Evolutionary conservation across 2,797 vertebrate genomes (phyloP).

Genomic region (Rousettus madagascariensis): DNA sequence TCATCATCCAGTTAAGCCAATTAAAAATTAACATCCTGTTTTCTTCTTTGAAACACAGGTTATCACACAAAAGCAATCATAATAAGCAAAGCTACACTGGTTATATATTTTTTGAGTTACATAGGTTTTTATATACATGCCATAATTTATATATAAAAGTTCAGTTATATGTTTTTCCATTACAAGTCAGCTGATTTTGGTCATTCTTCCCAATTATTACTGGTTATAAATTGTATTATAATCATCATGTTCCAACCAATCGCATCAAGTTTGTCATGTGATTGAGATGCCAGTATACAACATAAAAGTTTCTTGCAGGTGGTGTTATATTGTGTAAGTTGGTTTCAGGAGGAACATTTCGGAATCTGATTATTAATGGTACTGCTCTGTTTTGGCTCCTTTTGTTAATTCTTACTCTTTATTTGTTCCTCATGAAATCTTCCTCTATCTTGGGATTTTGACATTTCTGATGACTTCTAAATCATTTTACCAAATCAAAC

Average conservation of each 20-base stretch:
- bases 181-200: not conserved
- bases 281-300: not conserved
- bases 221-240: not conserved
- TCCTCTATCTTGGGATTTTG: not conserved
- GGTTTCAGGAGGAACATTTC: not conserved
- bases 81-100: not conserved
- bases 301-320: not conserved
- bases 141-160: not conserved
- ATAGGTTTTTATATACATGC: not conserved
- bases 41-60: not conserved
- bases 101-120: not conserved
- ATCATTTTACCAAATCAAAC: not conserved
- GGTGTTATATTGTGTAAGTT: not conserved
- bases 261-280: not conserved
- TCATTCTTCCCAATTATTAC: not conserved
- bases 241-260: constrained; percentile 5
- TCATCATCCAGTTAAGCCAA: not conserved
- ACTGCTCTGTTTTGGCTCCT: not conserved
- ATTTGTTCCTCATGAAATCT: not conserved
- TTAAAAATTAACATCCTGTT: constrained; percentile 26
- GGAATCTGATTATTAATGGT: not conserved
- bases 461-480: constrained; percentile 17
- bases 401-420: not conserved
- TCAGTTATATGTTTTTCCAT: not conserved
- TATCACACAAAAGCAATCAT: not conserved